These are phyloP conservation scores for Andrena marginata DNA, from an alignment of 2,888 invertebrate genomes.

Conservation along the genomic window DNA sequence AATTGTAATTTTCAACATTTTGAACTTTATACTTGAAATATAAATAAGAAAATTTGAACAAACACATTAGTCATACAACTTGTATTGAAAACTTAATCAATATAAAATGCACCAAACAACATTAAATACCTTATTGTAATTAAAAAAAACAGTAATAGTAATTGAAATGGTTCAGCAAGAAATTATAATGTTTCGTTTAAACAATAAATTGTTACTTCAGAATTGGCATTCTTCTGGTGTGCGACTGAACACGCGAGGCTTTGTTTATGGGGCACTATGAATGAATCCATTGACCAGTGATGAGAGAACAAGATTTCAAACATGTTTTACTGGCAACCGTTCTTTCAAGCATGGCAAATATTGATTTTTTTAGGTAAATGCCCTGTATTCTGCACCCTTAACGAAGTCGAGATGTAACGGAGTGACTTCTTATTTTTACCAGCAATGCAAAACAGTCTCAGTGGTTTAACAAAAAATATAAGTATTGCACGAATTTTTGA, in stretches of 20 bases:
- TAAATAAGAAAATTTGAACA: no score
- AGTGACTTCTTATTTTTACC: not conserved
- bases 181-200: not conserved
- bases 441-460: not conserved
- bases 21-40: no score
- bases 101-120: no score
- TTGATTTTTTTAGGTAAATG: conserved; percentile 38
- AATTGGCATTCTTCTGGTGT: conserved; percentile 1
- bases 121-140: no score
- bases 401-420: conserved; percentile 7
- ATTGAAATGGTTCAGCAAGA: not conserved
- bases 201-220: not conserved
- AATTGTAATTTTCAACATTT: no score
- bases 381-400: conserved; percentile 9
- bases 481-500: no score
- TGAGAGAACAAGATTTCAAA: conserved; percentile 48
- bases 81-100: no score
- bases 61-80: no score
- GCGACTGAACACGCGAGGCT: conserved; percentile 40
- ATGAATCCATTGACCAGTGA: conserved; percentile 77
- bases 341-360: conserved; percentile 39
- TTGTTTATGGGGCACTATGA: conserved; percentile 68
- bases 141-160: not conserved
- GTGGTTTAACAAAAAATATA: no score
- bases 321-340: conserved; percentile 41